Evolutionary conservation across 1,140 invertebrate species (phyloP).

Genomic region (Zaprionus davidi): DNA sequence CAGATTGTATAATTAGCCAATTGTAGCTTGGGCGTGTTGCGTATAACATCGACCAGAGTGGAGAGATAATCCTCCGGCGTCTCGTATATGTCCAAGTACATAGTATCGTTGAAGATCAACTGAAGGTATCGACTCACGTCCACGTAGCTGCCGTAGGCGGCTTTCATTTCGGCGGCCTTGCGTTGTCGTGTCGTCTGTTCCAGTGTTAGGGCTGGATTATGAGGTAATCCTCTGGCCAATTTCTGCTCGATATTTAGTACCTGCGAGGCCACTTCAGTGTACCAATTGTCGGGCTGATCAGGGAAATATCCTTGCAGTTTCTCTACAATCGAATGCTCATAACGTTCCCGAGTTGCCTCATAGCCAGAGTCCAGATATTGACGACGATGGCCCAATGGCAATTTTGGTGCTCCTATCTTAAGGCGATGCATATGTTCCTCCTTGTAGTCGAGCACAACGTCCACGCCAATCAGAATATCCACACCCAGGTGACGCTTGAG

Average conservation of each 20-base stretch:
- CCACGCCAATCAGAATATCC: slow-evolving; percentile 71
- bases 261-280: slow-evolving; percentile 62
- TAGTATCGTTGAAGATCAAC: slow-evolving; percentile 63
- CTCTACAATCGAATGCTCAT: slow-evolving; percentile 44
- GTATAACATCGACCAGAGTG: slow-evolving; percentile 84
- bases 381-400: slow-evolving; percentile 55
- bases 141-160: slow-evolving; percentile 73
- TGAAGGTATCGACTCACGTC: slow-evolving; percentile 73
- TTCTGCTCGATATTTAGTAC: slow-evolving; percentile 65
- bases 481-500: slow-evolving; percentile 68
- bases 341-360: slow-evolving; percentile 48
- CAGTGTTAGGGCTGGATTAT: slow-evolving; percentile 61
- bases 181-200: slow-evolving; percentile 68
- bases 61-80: slow-evolving; percentile 81
- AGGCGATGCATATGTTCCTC: slow-evolving; percentile 71
- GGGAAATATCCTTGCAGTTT: slow-evolving; percentile 71
- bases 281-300: slow-evolving; percentile 57
- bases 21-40: slow-evolving; percentile 84
- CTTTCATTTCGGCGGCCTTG: slow-evolving; percentile 64
- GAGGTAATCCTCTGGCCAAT: slow-evolving; percentile 71
- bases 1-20: slow-evolving; percentile 90
- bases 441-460: slow-evolving; percentile 70
- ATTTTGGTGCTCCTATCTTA: slow-evolving; percentile 68
- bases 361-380: slow-evolving; percentile 51
- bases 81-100: slow-evolving; percentile 71